phyloP scores from a whole-genome alignment of 1,140 invertebrate genomes.

The Papilio glaucus region DNA sequence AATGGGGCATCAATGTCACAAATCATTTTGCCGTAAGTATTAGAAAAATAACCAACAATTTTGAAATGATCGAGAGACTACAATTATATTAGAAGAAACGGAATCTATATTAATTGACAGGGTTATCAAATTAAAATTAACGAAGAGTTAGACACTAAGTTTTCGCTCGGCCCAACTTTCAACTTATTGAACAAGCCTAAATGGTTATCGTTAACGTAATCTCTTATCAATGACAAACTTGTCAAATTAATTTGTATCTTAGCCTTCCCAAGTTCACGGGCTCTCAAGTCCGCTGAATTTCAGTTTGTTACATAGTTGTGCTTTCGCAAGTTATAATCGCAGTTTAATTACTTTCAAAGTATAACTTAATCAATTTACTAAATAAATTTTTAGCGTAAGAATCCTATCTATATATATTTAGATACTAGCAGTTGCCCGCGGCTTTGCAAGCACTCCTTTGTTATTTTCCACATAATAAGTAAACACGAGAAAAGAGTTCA shows the following conservation, averaged over 20 bases:
- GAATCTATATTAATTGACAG: no score
- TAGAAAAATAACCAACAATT: no score
- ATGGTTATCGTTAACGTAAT: not conserved
- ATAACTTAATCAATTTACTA: conserved; percentile 14
- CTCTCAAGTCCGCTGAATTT: not conserved
- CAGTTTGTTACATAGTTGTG: conserved; percentile 4
- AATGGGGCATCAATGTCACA: no score
- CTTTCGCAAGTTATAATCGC: conserved; percentile 2
- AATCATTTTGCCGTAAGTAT: no score
- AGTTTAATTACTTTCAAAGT: conserved; percentile 20
- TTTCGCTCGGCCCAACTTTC: not conserved
- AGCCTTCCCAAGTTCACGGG: not conserved
- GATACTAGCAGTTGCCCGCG: no score
- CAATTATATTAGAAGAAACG: no score
- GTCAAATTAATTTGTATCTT: conserved; percentile 18
- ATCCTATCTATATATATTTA: no score
- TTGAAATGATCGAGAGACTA: no score
- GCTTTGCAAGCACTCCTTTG: no score
- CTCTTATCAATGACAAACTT: conserved; percentile 11
- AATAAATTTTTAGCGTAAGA: not conserved
- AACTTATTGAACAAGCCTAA: not conserved
- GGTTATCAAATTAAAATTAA: no score
- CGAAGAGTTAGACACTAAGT: not conserved
- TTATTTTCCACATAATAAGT: no score
- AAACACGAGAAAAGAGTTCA: no score